A percentile compares a stretch with the other conserved stretches of the same genome.
These are phyloP conservation scores for Tyria jacobaeae DNA, from an alignment of 2,888 invertebrate genomes.

Conservation along the genomic window DNA sequence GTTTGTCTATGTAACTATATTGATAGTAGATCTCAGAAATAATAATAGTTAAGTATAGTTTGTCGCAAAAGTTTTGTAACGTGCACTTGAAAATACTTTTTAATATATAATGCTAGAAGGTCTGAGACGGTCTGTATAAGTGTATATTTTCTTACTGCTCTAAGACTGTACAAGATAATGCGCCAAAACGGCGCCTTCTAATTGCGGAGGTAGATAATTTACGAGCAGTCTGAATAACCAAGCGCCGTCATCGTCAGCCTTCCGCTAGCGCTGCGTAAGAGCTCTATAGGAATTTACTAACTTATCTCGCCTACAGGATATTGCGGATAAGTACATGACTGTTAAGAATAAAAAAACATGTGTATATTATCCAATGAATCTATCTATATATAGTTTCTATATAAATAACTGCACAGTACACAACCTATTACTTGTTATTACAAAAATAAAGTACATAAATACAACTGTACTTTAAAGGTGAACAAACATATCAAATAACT, in stretches of 20 bases:
- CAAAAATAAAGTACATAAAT: not conserved
- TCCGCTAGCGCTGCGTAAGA: constrained; percentile 58
- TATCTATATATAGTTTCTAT: too few relatives aligned
- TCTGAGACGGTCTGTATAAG: constrained; percentile 37
- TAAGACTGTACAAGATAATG: constrained; percentile 62
- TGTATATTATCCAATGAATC: too few relatives aligned
- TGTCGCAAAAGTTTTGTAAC: not conserved
- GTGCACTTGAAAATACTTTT: not conserved
- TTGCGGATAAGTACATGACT: constrained; percentile 11
- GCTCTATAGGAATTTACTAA: constrained; percentile 35
- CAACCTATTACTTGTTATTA: not conserved
- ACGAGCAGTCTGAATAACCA: constrained; percentile 72
- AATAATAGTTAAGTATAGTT: not conserved
- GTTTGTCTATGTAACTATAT: not conserved
- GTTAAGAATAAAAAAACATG: not conserved
- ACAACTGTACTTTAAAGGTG: not conserved
- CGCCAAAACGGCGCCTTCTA: constrained; percentile 83
- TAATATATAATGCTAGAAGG: constrained; percentile 34
- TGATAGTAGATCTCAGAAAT: not conserved
- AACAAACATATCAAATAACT: not conserved
- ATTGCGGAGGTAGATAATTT: constrained; percentile 81
- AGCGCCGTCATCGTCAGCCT: constrained; percentile 60
- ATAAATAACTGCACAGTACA: not conserved
- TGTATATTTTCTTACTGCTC: constrained; percentile 42
- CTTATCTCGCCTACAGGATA: constrained; percentile 25